phyloP scores from a whole-genome alignment of 2,888 invertebrate genomes.

The Leptinotarsa peninsularis region DNA sequence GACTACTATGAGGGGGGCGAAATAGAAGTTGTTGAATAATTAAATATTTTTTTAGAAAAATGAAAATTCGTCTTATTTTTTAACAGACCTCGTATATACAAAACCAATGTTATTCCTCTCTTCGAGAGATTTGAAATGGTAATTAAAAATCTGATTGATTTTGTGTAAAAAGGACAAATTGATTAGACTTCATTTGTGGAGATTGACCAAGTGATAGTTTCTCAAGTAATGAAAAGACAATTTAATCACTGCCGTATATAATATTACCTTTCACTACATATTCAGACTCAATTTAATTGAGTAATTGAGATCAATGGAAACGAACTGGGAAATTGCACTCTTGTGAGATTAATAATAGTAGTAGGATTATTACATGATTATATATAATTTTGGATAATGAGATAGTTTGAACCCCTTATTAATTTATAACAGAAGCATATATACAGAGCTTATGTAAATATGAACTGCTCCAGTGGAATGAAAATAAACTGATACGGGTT shows the following conservation, averaged over 20 bases:
- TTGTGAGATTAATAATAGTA: neutral
- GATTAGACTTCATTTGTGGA: neutral
- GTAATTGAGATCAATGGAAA: neutral
- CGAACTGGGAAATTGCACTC: neutral
- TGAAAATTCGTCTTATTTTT: too few species aligned
- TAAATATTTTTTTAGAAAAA: too few species aligned
- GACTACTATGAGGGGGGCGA: too few species aligned
- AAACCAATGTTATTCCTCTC: too few species aligned
- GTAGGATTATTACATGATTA: neutral
- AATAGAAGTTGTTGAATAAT: too few species aligned
- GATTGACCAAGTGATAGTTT: neutral
- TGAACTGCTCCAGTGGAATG: neutral
- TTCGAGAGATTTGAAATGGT: too few species aligned
- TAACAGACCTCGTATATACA: too few species aligned
- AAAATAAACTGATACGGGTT: too few species aligned
- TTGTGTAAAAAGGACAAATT: neutral
- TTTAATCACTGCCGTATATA: neutral
- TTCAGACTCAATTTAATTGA: neutral
- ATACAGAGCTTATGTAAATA: neutral
- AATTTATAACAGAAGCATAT: neutral
- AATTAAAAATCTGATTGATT: neutral
- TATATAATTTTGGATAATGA: neutral
- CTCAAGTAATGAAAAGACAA: neutral
- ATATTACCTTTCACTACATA: slow-evolving; percentile 1
- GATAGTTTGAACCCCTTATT: neutral